A percentile compares a stretch with the other conserved stretches of the same genome.
Evolutionary conservation across 30 jellyfish, hydroid and myxozoan species (phyloP).

Genomic region (Chironex yamaguchii): DNA sequence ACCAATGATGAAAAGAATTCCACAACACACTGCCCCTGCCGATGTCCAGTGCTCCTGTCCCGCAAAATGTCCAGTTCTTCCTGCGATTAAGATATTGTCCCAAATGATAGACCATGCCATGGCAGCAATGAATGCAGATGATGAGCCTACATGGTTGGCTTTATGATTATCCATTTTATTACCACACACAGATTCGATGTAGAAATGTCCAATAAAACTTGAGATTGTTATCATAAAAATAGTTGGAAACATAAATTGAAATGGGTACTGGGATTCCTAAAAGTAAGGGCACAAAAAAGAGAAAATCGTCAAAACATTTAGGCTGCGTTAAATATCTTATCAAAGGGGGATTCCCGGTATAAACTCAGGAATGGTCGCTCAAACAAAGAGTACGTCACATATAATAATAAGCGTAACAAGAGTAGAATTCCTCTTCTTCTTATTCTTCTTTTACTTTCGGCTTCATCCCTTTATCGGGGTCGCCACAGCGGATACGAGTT

Average conservation of each 20-base stretch:
- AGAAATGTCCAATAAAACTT: constrained; percentile 74
- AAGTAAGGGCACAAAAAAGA: no score
- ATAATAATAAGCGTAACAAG: no score
- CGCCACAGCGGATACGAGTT: no score
- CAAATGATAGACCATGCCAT: constrained; percentile 57
- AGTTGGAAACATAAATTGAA: neutral
- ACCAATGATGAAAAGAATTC: constrained; percentile 74
- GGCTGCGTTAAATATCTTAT: no score
- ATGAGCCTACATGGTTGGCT: constrained; percentile 62
- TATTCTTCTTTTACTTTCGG: no score
- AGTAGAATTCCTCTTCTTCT: no score
- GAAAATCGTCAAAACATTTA: no score
- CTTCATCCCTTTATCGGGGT: no score
- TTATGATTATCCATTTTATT: constrained; percentile 58
- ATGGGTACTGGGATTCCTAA: neutral
- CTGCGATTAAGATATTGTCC: constrained; percentile 63
- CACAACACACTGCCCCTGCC: constrained; percentile 78
- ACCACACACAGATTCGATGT: constrained; percentile 71
- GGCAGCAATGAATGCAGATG: constrained; percentile 71
- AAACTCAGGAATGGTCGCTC: no score
- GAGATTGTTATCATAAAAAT: constrained; percentile 28
- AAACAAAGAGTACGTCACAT: no score
- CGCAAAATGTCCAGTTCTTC: constrained; percentile 42
- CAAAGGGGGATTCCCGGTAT: no score
- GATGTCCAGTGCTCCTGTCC: constrained; percentile 67